Conservation (phyloP, 2,888 invertebrate species). For the Lordiphosa andalusiaca region DNA sequence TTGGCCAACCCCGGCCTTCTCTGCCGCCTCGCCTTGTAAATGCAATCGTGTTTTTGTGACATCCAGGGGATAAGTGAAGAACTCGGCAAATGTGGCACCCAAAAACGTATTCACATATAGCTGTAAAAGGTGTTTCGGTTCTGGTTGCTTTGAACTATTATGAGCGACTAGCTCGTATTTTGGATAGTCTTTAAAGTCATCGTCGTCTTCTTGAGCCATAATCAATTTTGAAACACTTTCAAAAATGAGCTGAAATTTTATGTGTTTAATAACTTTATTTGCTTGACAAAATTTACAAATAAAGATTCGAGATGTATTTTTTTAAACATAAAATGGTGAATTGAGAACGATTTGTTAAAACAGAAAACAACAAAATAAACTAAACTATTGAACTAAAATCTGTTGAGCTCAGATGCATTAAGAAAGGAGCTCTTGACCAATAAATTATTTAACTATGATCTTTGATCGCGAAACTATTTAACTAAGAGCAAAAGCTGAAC, state of each 20-base stretch:
- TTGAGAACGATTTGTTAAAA: no score
- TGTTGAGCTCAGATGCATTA: no score
- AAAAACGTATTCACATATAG: conserved; percentile 50
- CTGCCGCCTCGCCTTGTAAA: conserved; percentile 39
- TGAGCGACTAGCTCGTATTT: conserved; percentile 21
- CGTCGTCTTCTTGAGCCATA: background rate
- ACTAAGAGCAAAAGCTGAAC: no score
- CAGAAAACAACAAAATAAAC: no score
- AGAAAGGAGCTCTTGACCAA: no score
- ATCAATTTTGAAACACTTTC: background rate
- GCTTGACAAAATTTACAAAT: background rate
- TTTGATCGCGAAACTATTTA: no score
- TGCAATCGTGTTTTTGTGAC: conserved; percentile 51
- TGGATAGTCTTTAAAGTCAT: background rate
- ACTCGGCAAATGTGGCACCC: conserved; percentile 47
- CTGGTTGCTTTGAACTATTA: no score
- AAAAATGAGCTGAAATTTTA: background rate
- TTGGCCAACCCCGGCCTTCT: conserved; percentile 17
- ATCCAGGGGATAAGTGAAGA: conserved; percentile 38
- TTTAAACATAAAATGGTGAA: no score
- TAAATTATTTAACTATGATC: no score
- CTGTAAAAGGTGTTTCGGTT: conserved; percentile 13
- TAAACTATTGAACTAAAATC: no score
- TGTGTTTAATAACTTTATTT: background rate
- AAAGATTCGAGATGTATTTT: no score